phyloP scores from a whole-genome alignment of 2,113 vertebrate species.

The Strix uralensis region DNA sequence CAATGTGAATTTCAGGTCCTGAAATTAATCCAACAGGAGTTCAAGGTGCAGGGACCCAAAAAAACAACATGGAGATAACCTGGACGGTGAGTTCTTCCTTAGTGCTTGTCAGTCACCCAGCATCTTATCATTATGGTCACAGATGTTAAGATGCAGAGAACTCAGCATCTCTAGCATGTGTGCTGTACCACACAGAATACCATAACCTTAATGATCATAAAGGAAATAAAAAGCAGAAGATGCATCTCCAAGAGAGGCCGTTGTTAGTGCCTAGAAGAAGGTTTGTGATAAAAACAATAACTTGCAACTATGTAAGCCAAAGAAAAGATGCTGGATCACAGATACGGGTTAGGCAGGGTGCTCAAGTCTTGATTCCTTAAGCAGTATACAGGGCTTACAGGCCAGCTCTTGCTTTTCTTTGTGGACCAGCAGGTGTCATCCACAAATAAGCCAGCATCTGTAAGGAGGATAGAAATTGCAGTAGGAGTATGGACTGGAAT shows the following conservation, averaged over 20 bases:
- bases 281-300: neutral
- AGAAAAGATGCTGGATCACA: neutral
- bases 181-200: neutral
- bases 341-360: neutral
- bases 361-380: neutral
- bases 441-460: neutral
- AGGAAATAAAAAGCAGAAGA: neutral
- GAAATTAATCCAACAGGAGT: constrained; percentile 85
- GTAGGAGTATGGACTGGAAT: neutral
- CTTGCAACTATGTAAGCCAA: neutral
- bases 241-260: fast-evolving
- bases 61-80: constrained; percentile 95
- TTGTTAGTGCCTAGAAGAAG: neutral
- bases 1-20: constrained; percentile 78
- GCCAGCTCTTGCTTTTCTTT: neutral
- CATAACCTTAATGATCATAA: neutral
- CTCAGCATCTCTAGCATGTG: neutral
- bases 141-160: neutral
- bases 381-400: neutral
- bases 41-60: constrained; percentile 86
- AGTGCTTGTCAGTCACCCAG: neutral
- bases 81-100: constrained; percentile 84
- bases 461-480: fast-evolving
- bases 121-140: neutral
- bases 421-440: constrained; percentile 22